Base-by-base conservation (phyloP, 2,888 invertebrate species). In the Melinopterus prodromus region DNA sequence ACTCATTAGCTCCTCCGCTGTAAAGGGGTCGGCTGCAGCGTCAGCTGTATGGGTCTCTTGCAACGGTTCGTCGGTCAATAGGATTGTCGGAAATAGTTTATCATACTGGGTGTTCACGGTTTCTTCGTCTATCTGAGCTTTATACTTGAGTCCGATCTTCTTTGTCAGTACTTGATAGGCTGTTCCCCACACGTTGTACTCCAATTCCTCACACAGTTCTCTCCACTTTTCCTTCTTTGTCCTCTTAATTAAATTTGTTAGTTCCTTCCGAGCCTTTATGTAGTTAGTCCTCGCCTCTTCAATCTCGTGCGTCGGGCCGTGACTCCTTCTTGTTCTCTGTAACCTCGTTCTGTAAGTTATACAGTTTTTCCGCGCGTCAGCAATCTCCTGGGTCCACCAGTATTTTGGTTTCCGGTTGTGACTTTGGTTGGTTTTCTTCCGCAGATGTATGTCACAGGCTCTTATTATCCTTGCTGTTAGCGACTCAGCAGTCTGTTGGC, bases 141-240 rank as follows among this genome's bases (percentile, higher is more conserved):
- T 72, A 16, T 16, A 15, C 16, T 5, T 1, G 14, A 12, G 26
- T 16, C 74, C 74, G n/a, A 77, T 36, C 35, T 35, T 36, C 15
- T 74, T 77, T 16, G 26, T 76, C 14, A 77, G 9, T n/a, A 77
- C 15, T 75, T 77, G 15, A 16, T 75, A 16, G 76, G 76, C 16
- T 6, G 16, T 12, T 78, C 76, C 78, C 16, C 70, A 16, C 2
- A 78, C 9, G 26, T 69, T 14, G 26, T 26, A 26, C 26, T 26
- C 26, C 26, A 26, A 26, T 26, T 26, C 26, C 26, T 26, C 26
- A 26, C 26, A 26, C 26, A 26, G 26, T 3, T 1, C 26, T 26
- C 26, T 26, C 26, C 26, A 26, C 26, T 26, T 35, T 77, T 76
- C 16, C 9, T 7, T 36, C 16, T 78, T 76, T n/a, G 71, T 16